Percentiles rank a stretch among this genome's conserved stretches.
phyloP scores from a whole-genome alignment of 2,888 invertebrate genomes.

The Saturnia pavonia region DNA sequence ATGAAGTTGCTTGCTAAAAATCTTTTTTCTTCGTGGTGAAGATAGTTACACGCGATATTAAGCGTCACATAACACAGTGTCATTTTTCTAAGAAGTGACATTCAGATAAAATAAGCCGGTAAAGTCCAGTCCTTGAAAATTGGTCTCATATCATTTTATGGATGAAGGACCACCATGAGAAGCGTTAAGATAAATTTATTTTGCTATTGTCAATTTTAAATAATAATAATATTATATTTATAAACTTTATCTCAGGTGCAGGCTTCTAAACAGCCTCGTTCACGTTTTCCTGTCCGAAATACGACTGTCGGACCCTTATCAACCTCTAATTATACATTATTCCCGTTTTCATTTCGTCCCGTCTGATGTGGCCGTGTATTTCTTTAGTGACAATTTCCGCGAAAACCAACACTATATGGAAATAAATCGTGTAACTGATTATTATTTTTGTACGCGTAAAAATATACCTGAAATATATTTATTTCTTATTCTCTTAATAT shows the following conservation, averaged over 20 bases:
- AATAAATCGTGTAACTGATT: neutral
- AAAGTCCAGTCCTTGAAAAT: no score
- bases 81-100: no score
- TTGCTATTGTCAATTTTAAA: slow-evolving; percentile 12
- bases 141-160: neutral
- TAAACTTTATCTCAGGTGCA: slow-evolving; percentile 61
- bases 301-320: slow-evolving; percentile 79
- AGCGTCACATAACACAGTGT: no score
- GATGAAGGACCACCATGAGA: neutral
- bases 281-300: slow-evolving; percentile 69
- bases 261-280: slow-evolving; percentile 60
- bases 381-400: slow-evolving; percentile 48
- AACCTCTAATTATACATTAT: slow-evolving; percentile 78
- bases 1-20: no score
- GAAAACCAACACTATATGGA: slow-evolving; percentile 9
- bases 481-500: no score
- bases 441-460: neutral
- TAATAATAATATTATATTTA: slow-evolving; percentile 21
- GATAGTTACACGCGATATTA: no score
- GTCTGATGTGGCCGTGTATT: slow-evolving; percentile 52
- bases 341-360: slow-evolving; percentile 69
- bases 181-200: neutral
- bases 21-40: no score
- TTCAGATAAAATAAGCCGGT: no score
- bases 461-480: no score